A percentile compares a stretch with the other conserved stretches of the same genome.
phyloP scores from a whole-genome alignment of 2,888 invertebrate species.

The Peribatodes rhomboidaria region DNA sequence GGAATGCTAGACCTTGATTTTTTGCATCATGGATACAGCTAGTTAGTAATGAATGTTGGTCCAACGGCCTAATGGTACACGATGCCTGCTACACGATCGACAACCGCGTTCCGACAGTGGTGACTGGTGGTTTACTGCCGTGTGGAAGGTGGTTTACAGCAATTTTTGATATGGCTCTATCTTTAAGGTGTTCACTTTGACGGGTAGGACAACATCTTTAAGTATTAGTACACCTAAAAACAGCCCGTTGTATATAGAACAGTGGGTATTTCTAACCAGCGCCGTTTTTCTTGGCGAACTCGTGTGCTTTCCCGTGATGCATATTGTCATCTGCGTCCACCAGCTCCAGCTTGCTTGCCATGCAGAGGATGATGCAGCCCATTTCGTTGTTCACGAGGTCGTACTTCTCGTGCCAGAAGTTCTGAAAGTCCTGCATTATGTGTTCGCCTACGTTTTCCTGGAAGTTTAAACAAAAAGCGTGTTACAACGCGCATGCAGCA shows the following conservation, averaged over 20 bases:
- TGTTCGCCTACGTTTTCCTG: constrained; percentile 69
- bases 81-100: too few species aligned
- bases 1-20: too few species aligned
- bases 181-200: too few species aligned
- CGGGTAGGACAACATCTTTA: neutral
- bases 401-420: constrained; percentile 78
- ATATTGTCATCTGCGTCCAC: constrained; percentile 65
- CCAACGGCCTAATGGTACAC: too few species aligned
- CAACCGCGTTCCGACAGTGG: too few species aligned
- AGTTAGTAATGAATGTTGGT: too few species aligned
- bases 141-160: too few species aligned
- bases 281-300: constrained; percentile 74
- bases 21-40: too few species aligned
- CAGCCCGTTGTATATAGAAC: neutral
- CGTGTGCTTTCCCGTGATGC: constrained; percentile 73
- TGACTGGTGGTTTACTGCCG: too few species aligned
- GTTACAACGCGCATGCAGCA: too few species aligned
- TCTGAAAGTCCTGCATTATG: constrained; percentile 71
- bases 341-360: constrained; percentile 71
- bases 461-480: neutral
- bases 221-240: too few species aligned
- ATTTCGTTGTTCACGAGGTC: constrained; percentile 68
- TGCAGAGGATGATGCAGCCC: constrained; percentile 76
- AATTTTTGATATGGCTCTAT: too few species aligned
- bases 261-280: constrained; percentile 63